Conservation (phyloP, 2,888 invertebrate species). For the Hypena proboscidalis region DNA sequence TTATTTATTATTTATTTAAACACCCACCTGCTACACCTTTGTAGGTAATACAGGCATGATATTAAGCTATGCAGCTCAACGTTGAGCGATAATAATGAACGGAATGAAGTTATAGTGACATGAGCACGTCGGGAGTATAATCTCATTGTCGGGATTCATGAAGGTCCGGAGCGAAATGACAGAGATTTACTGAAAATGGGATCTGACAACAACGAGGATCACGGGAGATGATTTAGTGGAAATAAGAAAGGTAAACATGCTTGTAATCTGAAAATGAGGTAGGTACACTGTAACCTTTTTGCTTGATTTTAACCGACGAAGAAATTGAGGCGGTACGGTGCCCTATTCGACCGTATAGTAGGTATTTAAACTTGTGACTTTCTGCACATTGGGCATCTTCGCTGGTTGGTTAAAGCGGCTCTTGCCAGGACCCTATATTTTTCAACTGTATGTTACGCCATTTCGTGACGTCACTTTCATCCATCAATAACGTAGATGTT, state of each 20-base stretch:
- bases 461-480: too few relatives aligned
- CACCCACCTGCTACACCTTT: too few relatives aligned
- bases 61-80: constrained; percentile 28
- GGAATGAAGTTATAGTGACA: constrained; percentile 32
- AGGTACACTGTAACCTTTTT: constrained; percentile 10
- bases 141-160: constrained; percentile 38
- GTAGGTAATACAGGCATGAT: too few relatives aligned
- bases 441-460: too few relatives aligned
- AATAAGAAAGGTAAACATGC: constrained; percentile 21
- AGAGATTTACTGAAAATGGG: constrained; percentile 28
- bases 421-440: too few relatives aligned
- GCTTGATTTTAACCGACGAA: constrained; percentile 5
- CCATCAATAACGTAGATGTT: too few relatives aligned
- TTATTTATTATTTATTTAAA: too few relatives aligned
- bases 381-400: too few relatives aligned
- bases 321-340: too few relatives aligned
- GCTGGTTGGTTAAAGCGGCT: too few relatives aligned
- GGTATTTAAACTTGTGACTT: too few relatives aligned
- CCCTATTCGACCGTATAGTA: too few relatives aligned
- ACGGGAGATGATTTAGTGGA: constrained; percentile 15
- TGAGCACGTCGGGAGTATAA: constrained; percentile 30
- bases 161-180: constrained; percentile 29
- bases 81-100: constrained; percentile 26
- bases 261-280: constrained; percentile 4
- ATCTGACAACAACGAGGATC: constrained; percentile 20